Conservation (phyloP, 2,797 vertebrate species). For the Hydrolagus colliei region DNA sequence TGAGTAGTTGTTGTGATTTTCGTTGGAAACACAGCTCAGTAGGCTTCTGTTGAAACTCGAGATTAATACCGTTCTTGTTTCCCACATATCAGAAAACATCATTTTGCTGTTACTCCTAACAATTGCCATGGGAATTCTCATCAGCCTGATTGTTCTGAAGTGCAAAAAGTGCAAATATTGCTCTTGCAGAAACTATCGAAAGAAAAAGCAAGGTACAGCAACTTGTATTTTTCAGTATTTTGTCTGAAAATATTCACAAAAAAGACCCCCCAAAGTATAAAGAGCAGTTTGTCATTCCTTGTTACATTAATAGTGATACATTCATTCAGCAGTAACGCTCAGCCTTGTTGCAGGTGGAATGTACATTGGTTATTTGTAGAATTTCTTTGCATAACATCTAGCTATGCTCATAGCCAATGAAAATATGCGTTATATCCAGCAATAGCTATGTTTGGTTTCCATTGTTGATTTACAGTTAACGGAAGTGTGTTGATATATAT, state of each 20-base stretch:
- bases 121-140: neutral
- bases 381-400: neutral
- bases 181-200: neutral
- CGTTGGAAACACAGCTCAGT: too few species aligned
- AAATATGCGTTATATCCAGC: neutral
- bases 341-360: neutral
- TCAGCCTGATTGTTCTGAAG: constrained; percentile 9
- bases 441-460: neutral
- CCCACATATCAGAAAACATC: neutral
- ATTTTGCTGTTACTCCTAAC: neutral
- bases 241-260: neutral
- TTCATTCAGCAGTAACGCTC: neutral
- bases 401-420: too few species aligned
- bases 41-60: too few species aligned
- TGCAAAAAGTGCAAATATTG: neutral
- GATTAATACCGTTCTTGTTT: neutral
- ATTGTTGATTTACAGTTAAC: neutral
- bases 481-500: too few species aligned
- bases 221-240: neutral
- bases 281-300: neutral
- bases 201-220: neutral
- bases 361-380: neutral
- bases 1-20: too few species aligned
- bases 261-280: neutral
- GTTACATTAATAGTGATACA: neutral